Evolutionary conservation across 2,888 invertebrate genomes (phyloP), one percentile per base, ranked within the genome.

Genomic region (Diplazon laetatorius): DNA sequence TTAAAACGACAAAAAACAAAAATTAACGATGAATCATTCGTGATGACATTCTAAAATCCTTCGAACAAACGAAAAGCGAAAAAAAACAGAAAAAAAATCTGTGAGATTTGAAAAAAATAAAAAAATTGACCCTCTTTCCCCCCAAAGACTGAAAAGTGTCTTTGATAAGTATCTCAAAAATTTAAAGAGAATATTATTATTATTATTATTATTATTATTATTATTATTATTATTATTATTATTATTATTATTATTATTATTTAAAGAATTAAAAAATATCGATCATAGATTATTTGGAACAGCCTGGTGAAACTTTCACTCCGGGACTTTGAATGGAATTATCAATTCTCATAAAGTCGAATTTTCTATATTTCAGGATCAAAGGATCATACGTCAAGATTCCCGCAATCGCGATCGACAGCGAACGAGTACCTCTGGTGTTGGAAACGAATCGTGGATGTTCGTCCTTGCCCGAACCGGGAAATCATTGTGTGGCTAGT

Each of bases 311-410:
- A 37, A 44, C 48, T 59, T 46, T 16, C 16, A 9, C 14, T 46
- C 76, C 72, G 73, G 76, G 69, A 74, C 75, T 75, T 77, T 68
- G 78, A 62, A 76, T 80, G 69, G 60, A 82, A 82, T 25, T 30
- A 14, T 83, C 83, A 82, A 84, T 83, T 76, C 83, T 85, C 80
- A 84, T 76, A 48, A 82, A 85, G 83, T 85, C 81, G 82, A 80
- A 82, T 82, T 79, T 74, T 84, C 82, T 73, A 39, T 83, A 79
- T 86, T 83, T 39, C 85, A 91, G 91, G 82, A 90, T 89, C 80
- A 89, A 88, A 84, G 83, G 87, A 30, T 87, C 87, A 30, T 87
- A 88, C 74, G 87, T 87, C 42, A 90, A 86, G 76, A 80, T 85
- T 16, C 84, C 89, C 22, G 78, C 85, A 59, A 85, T 87, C 72